A percentile compares a stretch with the other conserved stretches of the same genome.
phyloP scores from a whole-genome alignment of 2,113 vertebrate species.

The Oreochromis niloticus region DNA sequence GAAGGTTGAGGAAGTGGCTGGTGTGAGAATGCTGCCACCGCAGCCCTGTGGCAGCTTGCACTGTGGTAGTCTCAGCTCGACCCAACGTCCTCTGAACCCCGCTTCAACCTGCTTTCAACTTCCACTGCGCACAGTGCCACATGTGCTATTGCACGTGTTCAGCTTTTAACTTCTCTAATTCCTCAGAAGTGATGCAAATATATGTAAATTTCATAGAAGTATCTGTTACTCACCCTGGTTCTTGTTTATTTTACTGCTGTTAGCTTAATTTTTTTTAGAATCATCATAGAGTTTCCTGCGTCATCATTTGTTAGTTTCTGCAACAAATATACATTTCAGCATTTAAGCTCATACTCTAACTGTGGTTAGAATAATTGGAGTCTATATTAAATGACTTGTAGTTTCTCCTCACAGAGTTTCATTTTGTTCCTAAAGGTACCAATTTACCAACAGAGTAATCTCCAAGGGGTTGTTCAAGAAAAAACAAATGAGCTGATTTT shows the following conservation, averaged over 20 bases:
- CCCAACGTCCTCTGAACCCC: not conserved
- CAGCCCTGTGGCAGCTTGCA: slow-evolving; percentile 15
- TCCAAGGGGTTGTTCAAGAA: not conserved
- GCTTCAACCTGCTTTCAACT: not conserved
- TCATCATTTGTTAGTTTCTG: not conserved
- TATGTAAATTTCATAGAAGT: not conserved
- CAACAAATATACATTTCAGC: not conserved
- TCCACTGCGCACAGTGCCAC: not conserved
- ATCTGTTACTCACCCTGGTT: not conserved
- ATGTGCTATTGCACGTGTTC: not conserved
- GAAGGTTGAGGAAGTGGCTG: slow-evolving; percentile 51
- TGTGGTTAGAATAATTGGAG: not conserved
- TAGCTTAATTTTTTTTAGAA: not conserved
- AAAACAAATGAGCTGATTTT: not conserved
- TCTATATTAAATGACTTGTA: not conserved
- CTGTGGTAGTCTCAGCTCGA: not conserved
- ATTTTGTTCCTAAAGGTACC: not conserved
- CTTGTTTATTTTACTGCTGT: not conserved
- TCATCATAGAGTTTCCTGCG: rapidly evolving
- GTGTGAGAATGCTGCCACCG: slow-evolving; percentile 19
- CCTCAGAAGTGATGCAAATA: not conserved
- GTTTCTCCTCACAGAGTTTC: not conserved
- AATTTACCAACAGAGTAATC: not conserved
- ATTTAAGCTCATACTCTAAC: not conserved
- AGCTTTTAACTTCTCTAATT: not conserved